These are phyloP conservation scores for Cheilosia variabilis DNA, from an alignment of 2,888 invertebrate genomes.

Conservation along the genomic window DNA sequence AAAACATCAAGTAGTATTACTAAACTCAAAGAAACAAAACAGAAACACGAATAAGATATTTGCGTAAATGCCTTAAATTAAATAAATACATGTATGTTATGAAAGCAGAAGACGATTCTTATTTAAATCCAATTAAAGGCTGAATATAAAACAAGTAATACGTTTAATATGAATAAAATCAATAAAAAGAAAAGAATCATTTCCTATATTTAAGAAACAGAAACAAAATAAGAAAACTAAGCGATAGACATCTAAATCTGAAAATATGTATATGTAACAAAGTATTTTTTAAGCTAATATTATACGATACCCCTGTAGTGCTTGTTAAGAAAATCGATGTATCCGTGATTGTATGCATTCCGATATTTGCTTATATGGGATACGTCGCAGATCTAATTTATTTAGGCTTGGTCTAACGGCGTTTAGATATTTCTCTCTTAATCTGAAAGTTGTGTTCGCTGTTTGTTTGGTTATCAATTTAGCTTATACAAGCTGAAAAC, in stretches of 20 bases:
- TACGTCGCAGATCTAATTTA: too few relatives aligned
- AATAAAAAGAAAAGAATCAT: slow-evolving; percentile 56
- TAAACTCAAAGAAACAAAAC: background rate
- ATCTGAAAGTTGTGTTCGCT: too few relatives aligned
- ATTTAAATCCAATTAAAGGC: slow-evolving; percentile 68
- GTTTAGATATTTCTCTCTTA: too few relatives aligned
- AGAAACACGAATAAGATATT: slow-evolving; percentile 20
- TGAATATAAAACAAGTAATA: slow-evolving; percentile 55
- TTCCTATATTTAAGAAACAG: slow-evolving; percentile 36
- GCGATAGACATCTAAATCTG: slow-evolving; percentile 14
- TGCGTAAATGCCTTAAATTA: slow-evolving; percentile 55
- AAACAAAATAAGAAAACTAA: background rate
- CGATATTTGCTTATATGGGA: too few relatives aligned
- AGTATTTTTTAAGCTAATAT: slow-evolving; percentile 6
- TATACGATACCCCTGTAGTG: background rate
- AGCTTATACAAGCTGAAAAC: too few relatives aligned
- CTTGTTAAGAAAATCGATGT: background rate
- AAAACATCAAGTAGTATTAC: slow-evolving; percentile 9
- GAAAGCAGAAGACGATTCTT: slow-evolving; percentile 61
- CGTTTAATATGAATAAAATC: slow-evolving; percentile 49
- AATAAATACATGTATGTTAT: slow-evolving; percentile 33
- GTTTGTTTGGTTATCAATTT: too few relatives aligned
- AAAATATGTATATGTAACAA: background rate
- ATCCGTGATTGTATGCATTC: too few relatives aligned
- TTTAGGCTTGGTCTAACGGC: too few relatives aligned